Evolutionary conservation across 2,113 vertebrate species (phyloP).

Genomic region (Ailurus styani): DNA sequence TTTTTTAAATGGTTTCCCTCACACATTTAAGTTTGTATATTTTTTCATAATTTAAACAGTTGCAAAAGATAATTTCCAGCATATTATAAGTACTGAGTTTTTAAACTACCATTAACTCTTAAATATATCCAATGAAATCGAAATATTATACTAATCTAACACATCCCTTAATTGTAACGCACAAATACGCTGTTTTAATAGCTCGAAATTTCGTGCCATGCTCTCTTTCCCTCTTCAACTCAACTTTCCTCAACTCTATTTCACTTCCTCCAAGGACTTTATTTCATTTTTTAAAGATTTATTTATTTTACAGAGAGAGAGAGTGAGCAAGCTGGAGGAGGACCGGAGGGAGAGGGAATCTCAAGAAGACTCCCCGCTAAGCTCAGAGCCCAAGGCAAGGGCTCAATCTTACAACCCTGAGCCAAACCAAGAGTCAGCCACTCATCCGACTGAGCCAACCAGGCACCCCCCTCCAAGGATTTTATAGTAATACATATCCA

Average conservation of each 20-base stretch:
- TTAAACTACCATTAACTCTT: background rate
- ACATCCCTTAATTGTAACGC: background rate
- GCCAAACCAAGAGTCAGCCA: background rate
- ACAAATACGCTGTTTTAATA: background rate
- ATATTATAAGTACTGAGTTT: background rate
- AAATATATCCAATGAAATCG: constrained; percentile 2
- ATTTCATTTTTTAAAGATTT: background rate
- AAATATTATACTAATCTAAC: background rate
- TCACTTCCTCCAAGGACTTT: background rate
- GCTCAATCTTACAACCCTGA: background rate
- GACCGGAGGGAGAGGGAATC: background rate
- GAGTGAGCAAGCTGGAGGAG: background rate
- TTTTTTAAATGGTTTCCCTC: background rate
- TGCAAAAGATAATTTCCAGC: background rate
- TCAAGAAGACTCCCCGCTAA: background rate
- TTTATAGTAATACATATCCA: background rate
- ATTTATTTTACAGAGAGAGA: background rate
- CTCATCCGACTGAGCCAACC: background rate
- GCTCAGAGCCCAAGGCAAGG: background rate
- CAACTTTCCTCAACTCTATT: background rate
- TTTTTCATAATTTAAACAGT: background rate
- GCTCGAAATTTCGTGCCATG: background rate
- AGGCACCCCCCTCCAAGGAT: background rate
- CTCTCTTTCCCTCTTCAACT: background rate
- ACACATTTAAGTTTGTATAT: background rate